Conservation (phyloP, 2,113 vertebrate genomes). For the Forbesichthys agassizii region DNA sequence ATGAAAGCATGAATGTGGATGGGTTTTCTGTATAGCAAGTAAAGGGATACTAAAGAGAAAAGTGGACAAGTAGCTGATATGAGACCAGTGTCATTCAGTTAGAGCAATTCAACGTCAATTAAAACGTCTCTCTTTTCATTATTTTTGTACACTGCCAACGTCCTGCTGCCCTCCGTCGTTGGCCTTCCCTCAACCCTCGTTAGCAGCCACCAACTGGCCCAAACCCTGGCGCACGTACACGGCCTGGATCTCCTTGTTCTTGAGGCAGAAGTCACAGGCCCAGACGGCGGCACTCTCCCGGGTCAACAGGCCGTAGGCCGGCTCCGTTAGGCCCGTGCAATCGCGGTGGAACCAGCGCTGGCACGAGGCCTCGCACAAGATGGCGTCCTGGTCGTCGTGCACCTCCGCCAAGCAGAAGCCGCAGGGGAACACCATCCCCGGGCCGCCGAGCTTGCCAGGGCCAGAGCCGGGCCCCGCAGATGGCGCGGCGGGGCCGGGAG, state of each 20-base stretch:
- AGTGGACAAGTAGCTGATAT: conserved; percentile 47
- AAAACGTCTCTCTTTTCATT: conserved; percentile 10
- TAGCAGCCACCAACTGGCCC: conserved; percentile 94
- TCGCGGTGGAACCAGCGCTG: conserved; percentile 98
- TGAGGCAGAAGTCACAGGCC: conserved; percentile 98
- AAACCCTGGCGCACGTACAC: conserved; percentile 93
- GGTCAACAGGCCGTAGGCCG: conserved; percentile 93
- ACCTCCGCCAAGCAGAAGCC: conserved; percentile 93
- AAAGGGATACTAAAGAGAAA: conserved; percentile 61
- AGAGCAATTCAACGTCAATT: conserved; percentile 42
- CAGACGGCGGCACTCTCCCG: conserved; percentile 92
- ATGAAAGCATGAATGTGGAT: conserved; percentile 58
- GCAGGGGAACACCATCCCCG: conserved; percentile 88
- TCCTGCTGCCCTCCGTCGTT: conserved; percentile 5
- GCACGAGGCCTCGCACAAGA: conserved; percentile 94
- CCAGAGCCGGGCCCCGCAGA: conserved; percentile 70
- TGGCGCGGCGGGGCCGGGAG: conserved; percentile 67
- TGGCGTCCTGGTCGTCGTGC: conserved; percentile 96
- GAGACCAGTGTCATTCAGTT: conserved; percentile 46
- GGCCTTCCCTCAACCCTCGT: conserved; percentile 82
- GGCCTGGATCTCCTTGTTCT: conserved; percentile 98
- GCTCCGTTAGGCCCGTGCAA: conserved; percentile 95
- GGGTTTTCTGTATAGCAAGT: conserved; percentile 58
- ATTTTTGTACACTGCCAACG: conserved; percentile 22
- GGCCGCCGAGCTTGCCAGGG: conserved; percentile 71